Conservation (phyloP, 2,888 invertebrate species). For the Cinara cedri region DNA sequence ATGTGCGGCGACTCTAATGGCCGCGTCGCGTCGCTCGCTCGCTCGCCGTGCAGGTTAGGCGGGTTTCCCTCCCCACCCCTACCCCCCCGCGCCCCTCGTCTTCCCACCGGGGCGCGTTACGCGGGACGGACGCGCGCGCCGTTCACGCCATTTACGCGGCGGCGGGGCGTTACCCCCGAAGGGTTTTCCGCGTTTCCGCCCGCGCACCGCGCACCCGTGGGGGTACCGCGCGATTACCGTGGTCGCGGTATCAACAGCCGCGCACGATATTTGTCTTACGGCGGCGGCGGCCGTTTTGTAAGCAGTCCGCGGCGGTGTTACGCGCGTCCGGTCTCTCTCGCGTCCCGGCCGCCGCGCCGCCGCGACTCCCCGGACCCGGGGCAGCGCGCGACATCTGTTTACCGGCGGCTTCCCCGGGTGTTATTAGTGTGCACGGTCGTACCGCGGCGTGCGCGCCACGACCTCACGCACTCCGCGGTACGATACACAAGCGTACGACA, state of each 20-base stretch:
- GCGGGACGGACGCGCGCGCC: background rate
- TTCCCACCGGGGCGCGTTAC: too few species aligned
- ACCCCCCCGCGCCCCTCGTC: too few species aligned
- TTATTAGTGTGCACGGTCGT: background rate
- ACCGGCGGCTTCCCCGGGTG: constrained; percentile 9
- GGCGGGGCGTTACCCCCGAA: constrained; percentile 32
- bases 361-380: too few species aligned
- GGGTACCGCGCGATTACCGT: too few species aligned
- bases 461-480: too few species aligned
- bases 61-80: too few species aligned
- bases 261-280: background rate
- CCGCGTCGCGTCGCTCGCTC: too few species aligned
- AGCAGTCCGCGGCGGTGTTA: too few species aligned
- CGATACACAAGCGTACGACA: too few species aligned
- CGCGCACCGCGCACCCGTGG: too few species aligned
- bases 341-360: background rate
- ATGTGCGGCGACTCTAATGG: constrained; percentile 33
- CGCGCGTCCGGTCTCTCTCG: background rate
- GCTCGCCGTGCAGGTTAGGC: too few species aligned
- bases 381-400: constrained; percentile 34
- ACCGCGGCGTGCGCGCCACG: background rate
- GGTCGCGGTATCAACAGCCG: too few species aligned
- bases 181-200: constrained; percentile 50
- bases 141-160: constrained; percentile 16
- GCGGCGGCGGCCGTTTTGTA: background rate